Percentiles rank a stretch among this genome's conserved stretches.
phyloP scores from a whole-genome alignment of 2,113 vertebrate genomes.

The Butorides virescens region DNA sequence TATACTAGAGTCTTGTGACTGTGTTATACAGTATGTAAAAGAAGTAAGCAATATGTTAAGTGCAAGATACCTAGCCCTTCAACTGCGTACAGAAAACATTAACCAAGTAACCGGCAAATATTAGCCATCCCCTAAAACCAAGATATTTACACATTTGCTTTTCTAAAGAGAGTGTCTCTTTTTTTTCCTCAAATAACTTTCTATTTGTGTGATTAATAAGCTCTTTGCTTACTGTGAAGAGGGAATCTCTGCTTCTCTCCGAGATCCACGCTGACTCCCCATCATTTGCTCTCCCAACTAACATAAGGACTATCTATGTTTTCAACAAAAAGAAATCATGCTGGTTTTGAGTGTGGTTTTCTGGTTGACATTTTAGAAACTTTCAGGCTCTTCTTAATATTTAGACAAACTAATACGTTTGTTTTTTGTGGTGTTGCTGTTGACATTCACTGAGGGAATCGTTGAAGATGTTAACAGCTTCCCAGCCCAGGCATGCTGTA shows the following conservation, averaged over 20 bases:
- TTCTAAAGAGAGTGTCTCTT: not conserved
- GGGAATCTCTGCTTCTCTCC: not conserved
- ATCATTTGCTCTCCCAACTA: not conserved
- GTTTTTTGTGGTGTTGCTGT: not conserved
- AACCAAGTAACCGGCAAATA: not conserved
- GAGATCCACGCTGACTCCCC: not conserved
- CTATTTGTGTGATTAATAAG: not conserved
- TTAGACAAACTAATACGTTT: not conserved
- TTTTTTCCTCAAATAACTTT: not conserved
- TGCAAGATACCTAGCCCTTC: not conserved
- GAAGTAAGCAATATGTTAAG: not conserved
- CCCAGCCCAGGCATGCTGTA: not conserved
- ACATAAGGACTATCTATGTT: not conserved
- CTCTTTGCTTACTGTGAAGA: not conserved
- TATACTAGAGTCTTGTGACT: not conserved
- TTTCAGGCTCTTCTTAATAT: slow-evolving; percentile 17
- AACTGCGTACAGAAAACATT: not conserved
- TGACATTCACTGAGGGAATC: slow-evolving; percentile 31
- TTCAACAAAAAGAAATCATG: not conserved
- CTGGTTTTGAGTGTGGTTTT: not conserved
- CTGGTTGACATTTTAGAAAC: slow-evolving; percentile 10
- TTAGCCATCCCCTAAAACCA: not conserved
- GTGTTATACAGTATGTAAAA: not conserved
- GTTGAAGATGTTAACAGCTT: slow-evolving; percentile 15
- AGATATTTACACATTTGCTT: not conserved